phyloP scores from a whole-genome alignment of 2,888 invertebrate genomes.

The Agrilus biguttatus region DNA sequence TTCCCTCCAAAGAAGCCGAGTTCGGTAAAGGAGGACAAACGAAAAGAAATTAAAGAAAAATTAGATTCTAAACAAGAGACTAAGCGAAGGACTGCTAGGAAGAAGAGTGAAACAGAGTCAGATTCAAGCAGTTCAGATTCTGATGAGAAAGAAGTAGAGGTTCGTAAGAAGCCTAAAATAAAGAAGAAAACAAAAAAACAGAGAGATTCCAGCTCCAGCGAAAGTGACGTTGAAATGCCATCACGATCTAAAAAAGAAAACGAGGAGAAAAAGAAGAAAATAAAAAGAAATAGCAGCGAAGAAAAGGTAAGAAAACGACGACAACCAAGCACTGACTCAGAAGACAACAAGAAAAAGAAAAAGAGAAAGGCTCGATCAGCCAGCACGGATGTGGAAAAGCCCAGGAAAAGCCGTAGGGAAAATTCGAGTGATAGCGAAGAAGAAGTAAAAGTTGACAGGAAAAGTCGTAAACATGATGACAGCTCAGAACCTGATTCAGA shows the following conservation, averaged over 20 bases:
- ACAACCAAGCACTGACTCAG: slow-evolving; percentile 44
- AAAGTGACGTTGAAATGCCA: slow-evolving; percentile 24
- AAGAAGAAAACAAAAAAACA: slow-evolving; percentile 32
- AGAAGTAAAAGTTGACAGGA: slow-evolving; percentile 18
- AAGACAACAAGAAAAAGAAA: slow-evolving; percentile 42
- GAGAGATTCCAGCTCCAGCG: slow-evolving; percentile 36
- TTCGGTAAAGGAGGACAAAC: slow-evolving; percentile 22
- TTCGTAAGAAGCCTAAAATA: slow-evolving; percentile 21
- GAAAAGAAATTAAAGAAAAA: slow-evolving; percentile 20
- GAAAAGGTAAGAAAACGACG: slow-evolving; percentile 39
- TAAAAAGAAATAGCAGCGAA: slow-evolving; percentile 36
- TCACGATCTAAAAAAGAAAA: slow-evolving; percentile 17
- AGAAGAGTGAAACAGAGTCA: slow-evolving; percentile 29
- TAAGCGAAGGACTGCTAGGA: slow-evolving; percentile 27
- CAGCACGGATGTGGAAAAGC: slow-evolving; percentile 35
- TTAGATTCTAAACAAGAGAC: slow-evolving; percentile 12
- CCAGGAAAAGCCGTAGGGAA: slow-evolving; percentile 29
- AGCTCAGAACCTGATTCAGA: slow-evolving; percentile 28
- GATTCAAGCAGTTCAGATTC: slow-evolving; percentile 28
- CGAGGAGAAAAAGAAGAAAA: slow-evolving; percentile 24
- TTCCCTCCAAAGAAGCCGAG: slow-evolving; percentile 36
- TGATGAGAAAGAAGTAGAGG: slow-evolving; percentile 23
- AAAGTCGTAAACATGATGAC: slow-evolving; percentile 20
- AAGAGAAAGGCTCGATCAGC: slow-evolving; percentile 26
- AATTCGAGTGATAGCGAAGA: slow-evolving; percentile 26